phyloP scores from a whole-genome alignment of 2,888 invertebrate species.

The Rotaria sp. region DNA sequence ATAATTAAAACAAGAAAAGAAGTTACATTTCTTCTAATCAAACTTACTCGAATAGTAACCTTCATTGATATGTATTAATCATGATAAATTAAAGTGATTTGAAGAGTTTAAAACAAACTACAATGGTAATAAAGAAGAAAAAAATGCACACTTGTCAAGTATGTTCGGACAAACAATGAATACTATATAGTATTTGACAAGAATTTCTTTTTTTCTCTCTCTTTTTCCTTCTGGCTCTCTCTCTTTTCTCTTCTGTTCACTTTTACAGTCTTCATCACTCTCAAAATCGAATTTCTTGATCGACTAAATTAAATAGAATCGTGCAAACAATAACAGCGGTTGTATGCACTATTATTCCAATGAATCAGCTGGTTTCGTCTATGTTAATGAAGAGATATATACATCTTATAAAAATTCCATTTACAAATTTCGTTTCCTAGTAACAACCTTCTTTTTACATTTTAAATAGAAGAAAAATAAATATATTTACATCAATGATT shows the following conservation, averaged over 20 bases:
- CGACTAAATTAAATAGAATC: not conserved
- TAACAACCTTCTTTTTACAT: not conserved
- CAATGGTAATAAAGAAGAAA: not conserved
- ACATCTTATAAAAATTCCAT: not conserved
- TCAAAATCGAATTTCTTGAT: not conserved
- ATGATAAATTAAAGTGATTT: not conserved
- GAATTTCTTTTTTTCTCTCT: not conserved
- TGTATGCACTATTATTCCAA: not conserved
- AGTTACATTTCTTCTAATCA: not conserved
- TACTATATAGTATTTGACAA: not conserved
- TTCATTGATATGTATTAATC: not conserved
- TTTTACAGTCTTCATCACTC: not conserved
- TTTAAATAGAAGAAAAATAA: not conserved
- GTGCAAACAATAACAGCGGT: not conserved
- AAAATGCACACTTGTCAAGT: not conserved
- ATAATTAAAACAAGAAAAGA: not conserved
- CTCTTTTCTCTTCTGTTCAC: not conserved
- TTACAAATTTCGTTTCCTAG: not conserved
- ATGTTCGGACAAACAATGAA: not conserved
- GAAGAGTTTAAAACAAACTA: not conserved
- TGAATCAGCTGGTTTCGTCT: not conserved
- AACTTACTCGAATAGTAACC: not conserved
- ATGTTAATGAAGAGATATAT: not conserved
- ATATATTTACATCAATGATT: not conserved
- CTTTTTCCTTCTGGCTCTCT: too few species aligned